These are phyloP conservation scores for Ovis aries DNA, from an alignment of 2,113 vertebrate genomes.

Conservation along the genomic window ARS-UI_Ramb_v3.0 NC_056058.1:3675001-3675500, in stretches of 20 bases:
- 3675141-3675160: not conserved
- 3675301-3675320: not conserved
- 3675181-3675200: not conserved
- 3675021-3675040: not conserved
- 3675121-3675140: not conserved
- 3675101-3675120: not conserved
- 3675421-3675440: not conserved
- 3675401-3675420: not conserved
- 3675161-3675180: not conserved
- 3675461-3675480: not conserved
- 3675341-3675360: not conserved
- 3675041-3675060: not conserved
- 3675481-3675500: not conserved
- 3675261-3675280: not conserved
- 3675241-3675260: not conserved
- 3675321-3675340: not conserved
- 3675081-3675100: not conserved
- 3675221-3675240: not conserved
- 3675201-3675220: not conserved
- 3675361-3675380: not conserved
- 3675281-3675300: not conserved
- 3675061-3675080: not conserved
- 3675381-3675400: not conserved
- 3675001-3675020: not conserved
- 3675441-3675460: not conserved